Conservation (phyloP, 2,797 vertebrate species). For the Oceanodroma leucorhoa region DNA sequence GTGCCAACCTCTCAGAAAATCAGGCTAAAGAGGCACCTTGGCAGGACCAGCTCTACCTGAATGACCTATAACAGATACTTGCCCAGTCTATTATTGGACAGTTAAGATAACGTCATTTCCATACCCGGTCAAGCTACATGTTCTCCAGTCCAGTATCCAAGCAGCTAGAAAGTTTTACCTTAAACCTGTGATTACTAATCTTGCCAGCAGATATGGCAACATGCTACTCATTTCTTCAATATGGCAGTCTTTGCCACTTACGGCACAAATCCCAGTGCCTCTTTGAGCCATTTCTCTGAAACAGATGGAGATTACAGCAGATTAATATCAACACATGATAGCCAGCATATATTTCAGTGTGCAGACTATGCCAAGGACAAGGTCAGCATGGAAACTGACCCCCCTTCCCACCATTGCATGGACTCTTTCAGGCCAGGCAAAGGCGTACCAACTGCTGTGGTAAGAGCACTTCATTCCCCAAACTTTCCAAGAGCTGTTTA, state of each 20-base stretch:
- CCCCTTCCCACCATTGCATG: neutral
- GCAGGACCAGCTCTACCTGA: neutral
- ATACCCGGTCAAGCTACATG: fast-evolving
- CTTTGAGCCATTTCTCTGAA: neutral
- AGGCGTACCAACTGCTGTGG: neutral
- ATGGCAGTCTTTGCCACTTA: neutral
- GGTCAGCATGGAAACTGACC: neutral
- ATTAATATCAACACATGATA: neutral
- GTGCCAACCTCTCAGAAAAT: neutral
- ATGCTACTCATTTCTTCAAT: neutral
- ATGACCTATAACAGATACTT: neutral
- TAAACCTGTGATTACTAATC: neutral
- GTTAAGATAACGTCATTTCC: neutral
- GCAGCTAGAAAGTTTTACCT: neutral
- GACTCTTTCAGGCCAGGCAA: neutral
- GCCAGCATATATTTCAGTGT: neutral
- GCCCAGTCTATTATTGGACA: neutral
- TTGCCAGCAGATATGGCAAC: neutral
- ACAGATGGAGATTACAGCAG: neutral
- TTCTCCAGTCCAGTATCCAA: neutral
- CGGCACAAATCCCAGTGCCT: fast-evolving
- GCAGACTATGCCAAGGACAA: neutral
- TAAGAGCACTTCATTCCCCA: neutral
- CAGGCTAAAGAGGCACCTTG: neutral
- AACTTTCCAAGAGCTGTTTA: neutral